Evolutionary conservation across 2,797 vertebrate genomes (phyloP), one percentile per base, ranked within the genome.

Genomic region (Pseudochaenichthys georgianus): DNA sequence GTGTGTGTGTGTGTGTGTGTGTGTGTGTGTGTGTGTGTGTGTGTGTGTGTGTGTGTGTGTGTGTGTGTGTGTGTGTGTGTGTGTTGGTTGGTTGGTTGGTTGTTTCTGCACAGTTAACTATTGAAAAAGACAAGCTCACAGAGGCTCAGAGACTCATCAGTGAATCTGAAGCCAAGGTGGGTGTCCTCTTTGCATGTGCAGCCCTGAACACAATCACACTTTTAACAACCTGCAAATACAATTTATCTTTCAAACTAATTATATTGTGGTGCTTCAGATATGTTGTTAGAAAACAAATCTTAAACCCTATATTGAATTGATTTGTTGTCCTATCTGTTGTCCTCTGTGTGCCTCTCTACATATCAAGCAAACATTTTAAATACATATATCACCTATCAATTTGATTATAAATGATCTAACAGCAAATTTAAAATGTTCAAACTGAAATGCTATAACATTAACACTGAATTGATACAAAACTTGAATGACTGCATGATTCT

Each of bases 141-240:
- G 94, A 95, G 87, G 91, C 94, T 92, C 94, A 95, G 89, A 93
- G 85, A 92, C 90, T 93, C 89, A 81, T 94, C 93, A 82, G 88
- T 80, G 93, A 95, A 91, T 91, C 80, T 93, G 92, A 94, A 87
- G 89, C 89, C 88, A 95, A 95, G 95, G 94, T 95, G 94, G 94
- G 94, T 95, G 86, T 80, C 75, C 72, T 83, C 82, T 54, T 65
- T 88, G 88, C 87, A 89, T 92, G 84, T 4, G 13, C 54, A 59
- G 73, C 75, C 75, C 47, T 80, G 62, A n/a, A 75, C 43, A 46
- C 11, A 38, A 68, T 65, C 67, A 58, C 34, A 47, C 64, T 57
- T 73, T 77, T 62, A 77, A 80, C 85, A 70, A 70, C 9, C 21
- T 51, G 55, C 23, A 66, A 83, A 86, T 77, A 52, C 34, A 58